phyloP scores from a whole-genome alignment of 2,888 invertebrate species.

The Drosophila sordidula region DNA sequence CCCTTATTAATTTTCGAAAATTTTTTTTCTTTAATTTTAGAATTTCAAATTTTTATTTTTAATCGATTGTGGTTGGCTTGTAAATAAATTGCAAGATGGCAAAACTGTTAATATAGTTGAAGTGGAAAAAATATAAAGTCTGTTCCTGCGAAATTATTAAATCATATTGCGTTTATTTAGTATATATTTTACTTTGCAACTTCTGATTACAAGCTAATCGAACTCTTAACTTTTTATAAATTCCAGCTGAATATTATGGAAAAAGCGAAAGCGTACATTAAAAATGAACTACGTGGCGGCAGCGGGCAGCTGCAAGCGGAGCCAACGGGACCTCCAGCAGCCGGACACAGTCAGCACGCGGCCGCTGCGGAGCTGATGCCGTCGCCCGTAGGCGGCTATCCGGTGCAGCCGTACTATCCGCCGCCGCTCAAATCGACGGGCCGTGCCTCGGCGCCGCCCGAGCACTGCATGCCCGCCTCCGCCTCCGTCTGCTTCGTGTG shows the following conservation, averaged over 20 bases:
- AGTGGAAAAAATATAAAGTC: no score
- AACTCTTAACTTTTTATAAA: neutral
- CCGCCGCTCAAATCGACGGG: conserved; percentile 51
- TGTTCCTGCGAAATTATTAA: no score
- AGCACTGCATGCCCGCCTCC: conserved; percentile 77
- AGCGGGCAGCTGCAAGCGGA: conserved; percentile 61
- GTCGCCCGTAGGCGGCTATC: conserved; percentile 52
- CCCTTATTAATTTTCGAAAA: no score
- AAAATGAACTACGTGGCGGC: conserved; percentile 89
- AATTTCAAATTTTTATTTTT: no score
- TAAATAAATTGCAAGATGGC: no score
- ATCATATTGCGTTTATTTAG: no score
- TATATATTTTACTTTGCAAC: neutral
- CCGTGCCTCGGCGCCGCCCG: conserved; percentile 63
- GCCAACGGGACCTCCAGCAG: conserved; percentile 42
- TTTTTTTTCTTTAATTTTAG: no score
- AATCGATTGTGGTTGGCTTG: no score
- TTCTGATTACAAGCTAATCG: neutral
- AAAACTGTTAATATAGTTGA: no score
- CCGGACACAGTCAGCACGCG: conserved; percentile 25
- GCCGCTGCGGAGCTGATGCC: conserved; percentile 61
- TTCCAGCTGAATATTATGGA: conserved; percentile 86
- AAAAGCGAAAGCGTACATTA: conserved; percentile 90
- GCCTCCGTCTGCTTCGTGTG: conserved; percentile 89
- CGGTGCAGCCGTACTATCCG: conserved; percentile 58